Percentiles rank a stretch among this genome's conserved stretches.
Evolutionary conservation across 2,888 invertebrate species (phyloP).

Genomic region (Pemphredon lugubris): DNA sequence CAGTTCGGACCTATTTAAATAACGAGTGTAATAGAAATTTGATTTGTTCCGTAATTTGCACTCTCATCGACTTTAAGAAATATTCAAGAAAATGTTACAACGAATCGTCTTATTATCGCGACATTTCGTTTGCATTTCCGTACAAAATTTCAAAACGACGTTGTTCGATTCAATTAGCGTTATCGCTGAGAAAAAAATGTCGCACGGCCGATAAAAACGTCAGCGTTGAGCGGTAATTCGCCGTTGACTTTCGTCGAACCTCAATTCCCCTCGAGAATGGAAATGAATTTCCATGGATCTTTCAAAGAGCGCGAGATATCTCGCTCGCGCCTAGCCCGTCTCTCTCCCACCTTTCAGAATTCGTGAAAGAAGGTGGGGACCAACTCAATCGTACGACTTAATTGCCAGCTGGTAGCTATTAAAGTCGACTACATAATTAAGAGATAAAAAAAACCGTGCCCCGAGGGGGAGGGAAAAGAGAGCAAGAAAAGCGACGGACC

Average conservation of each 20-base stretch:
- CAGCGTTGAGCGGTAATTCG: conserved; percentile 30
- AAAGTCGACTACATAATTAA: conserved; percentile 44
- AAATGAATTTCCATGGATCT: conserved; percentile 37
- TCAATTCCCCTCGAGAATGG: conserved; percentile 57
- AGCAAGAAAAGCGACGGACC: conserved; percentile 52
- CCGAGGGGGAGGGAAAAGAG: conserved; percentile 14
- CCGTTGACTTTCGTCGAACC: conserved; percentile 29
- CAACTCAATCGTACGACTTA: conserved; percentile 39
- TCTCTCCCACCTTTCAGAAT: no score
- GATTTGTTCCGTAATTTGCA: background rate
- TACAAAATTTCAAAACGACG: no score
- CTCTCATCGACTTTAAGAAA: background rate
- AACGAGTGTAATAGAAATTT: no score
- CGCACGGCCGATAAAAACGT: conserved; percentile 32
- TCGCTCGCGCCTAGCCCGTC: background rate
- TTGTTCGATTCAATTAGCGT: conserved; percentile 50
- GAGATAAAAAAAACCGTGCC: conserved; percentile 29
- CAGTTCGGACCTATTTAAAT: no score
- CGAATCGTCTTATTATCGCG: no score
- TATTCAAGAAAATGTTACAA: no score
- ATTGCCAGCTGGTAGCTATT: conserved; percentile 54
- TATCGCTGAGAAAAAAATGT: conserved; percentile 28
- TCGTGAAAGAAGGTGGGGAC: conserved; percentile 3
- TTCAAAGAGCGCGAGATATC: background rate
- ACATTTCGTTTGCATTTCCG: no score